phyloP scores from a whole-genome alignment of 1,140 invertebrate species.

The Homalodisca vitripennis region DNA sequence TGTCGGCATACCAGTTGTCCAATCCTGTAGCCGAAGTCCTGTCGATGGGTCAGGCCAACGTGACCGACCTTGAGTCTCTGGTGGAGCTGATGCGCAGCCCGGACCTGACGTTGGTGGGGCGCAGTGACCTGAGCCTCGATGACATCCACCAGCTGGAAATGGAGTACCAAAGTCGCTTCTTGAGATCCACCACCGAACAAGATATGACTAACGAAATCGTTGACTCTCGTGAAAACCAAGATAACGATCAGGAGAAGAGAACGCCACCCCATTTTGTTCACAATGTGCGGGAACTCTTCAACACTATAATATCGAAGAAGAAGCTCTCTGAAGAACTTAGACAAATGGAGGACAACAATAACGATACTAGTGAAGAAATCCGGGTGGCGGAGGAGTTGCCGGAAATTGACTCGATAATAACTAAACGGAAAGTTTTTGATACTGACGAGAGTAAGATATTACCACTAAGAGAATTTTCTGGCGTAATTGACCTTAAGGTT shows the following conservation, averaged over 20 bases:
- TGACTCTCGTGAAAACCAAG: not conserved
- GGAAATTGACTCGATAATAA: slow-evolving; percentile 4
- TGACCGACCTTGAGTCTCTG: slow-evolving; percentile 53
- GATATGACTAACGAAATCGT: slow-evolving; percentile 27
- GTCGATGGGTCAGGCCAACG: slow-evolving; percentile 53
- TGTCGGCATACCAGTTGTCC: slow-evolving; percentile 31
- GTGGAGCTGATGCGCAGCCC: slow-evolving; percentile 60
- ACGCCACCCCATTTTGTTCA: slow-evolving; percentile 14
- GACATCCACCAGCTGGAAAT: slow-evolving; percentile 17
- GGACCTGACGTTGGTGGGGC: slow-evolving; percentile 60
- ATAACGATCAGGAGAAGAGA: not conserved
- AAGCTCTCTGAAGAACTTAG: not conserved
- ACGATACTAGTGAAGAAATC: not conserved
- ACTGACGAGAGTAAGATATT: slow-evolving; percentile 2
- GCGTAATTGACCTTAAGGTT: slow-evolving; percentile 41
- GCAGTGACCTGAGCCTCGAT: slow-evolving; percentile 58
- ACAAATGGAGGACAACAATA: not conserved
- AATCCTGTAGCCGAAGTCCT: slow-evolving; percentile 46
- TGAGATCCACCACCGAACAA: slow-evolving; percentile 54
- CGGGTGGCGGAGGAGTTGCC: not conserved
- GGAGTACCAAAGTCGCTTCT: slow-evolving; percentile 25
- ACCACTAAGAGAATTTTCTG: slow-evolving; percentile 28
- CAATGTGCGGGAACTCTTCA: slow-evolving; percentile 13
- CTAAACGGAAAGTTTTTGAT: not conserved
- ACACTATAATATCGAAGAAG: slow-evolving; percentile 11